phyloP scores from a whole-genome alignment of 2,113 vertebrate species.

The Rhabdomys dilectus region DNA sequence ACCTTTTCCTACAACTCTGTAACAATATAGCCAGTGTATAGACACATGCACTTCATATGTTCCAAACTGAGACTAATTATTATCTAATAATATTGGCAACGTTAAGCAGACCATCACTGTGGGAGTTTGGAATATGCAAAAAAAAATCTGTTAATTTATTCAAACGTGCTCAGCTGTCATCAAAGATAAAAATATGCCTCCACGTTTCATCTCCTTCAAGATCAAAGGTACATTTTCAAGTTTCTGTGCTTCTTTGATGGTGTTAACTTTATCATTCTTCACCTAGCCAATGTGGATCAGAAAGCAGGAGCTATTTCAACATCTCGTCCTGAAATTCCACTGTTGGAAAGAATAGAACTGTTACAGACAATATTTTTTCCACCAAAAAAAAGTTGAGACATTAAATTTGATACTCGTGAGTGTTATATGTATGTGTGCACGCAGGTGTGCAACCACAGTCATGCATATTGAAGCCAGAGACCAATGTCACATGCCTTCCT shows the following conservation, averaged over 20 bases:
- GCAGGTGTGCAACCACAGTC: too few relatives aligned
- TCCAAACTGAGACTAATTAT: slow-evolving; percentile 67
- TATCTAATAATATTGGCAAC: slow-evolving; percentile 70
- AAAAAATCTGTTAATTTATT: slow-evolving; percentile 78
- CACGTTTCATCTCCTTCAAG: slow-evolving; percentile 71
- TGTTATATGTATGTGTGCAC: background rate
- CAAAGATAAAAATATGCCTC: slow-evolving; percentile 76
- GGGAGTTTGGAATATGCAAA: slow-evolving; percentile 68
- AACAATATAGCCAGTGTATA: background rate
- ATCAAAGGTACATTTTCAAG: slow-evolving; percentile 76
- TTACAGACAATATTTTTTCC: slow-evolving; percentile 16
- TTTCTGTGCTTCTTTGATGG: slow-evolving; percentile 69
- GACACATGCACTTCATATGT: slow-evolving; percentile 1
- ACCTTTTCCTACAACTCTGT: background rate
- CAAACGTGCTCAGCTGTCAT: slow-evolving; percentile 75
- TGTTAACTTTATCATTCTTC: slow-evolving; percentile 43
- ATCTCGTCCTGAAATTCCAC: slow-evolving; percentile 46
- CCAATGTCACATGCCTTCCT: background rate
- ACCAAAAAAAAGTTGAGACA: background rate
- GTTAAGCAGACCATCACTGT: slow-evolving; percentile 74
- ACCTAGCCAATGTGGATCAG: slow-evolving; percentile 22
- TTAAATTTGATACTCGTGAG: background rate
- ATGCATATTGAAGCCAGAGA: background rate
- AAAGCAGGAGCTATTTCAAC: background rate
- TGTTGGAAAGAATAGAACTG: slow-evolving; percentile 4